phyloP scores from a whole-genome alignment of 2,113 vertebrate genomes.

The Oreochromis aureus region DNA sequence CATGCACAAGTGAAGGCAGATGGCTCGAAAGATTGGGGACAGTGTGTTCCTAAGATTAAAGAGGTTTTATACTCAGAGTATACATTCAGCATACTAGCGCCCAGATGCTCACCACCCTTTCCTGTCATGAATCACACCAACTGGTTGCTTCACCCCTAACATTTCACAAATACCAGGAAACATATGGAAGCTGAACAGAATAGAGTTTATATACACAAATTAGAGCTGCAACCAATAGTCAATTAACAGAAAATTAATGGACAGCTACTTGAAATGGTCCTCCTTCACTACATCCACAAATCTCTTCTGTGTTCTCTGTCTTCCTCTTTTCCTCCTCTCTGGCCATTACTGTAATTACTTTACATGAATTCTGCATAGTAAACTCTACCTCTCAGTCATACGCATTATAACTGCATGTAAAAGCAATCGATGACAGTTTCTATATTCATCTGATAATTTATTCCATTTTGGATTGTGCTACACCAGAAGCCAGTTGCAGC shows the following conservation, averaged over 20 bases:
- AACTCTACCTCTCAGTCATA: background rate
- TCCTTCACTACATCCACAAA: background rate
- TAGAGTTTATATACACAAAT: background rate
- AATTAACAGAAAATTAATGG: background rate
- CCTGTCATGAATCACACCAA: slow-evolving; percentile 10
- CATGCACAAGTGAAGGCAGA: background rate
- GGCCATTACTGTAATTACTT: background rate
- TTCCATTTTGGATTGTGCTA: slow-evolving; percentile 13
- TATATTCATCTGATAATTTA: slow-evolving; percentile 36
- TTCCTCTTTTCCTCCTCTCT: background rate
- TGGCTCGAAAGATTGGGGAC: background rate
- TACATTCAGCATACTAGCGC: background rate
- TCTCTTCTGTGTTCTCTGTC: background rate
- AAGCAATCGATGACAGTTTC: slow-evolving; percentile 13
- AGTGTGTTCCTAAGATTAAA: slow-evolving; percentile 25
- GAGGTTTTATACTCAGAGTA: background rate
- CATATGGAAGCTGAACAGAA: background rate
- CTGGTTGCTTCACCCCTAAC: background rate
- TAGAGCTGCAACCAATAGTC: background rate
- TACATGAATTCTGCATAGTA: background rate
- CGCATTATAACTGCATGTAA: background rate
- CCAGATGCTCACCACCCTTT: background rate
- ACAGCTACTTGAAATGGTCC: background rate
- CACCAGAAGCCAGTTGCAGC: slow-evolving; percentile 7
- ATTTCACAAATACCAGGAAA: background rate